Evolutionary conservation across 2,888 invertebrate species (phyloP), one percentile per base, ranked within the genome.

Genomic region (Caenorhabditis sulstoni): DNA sequence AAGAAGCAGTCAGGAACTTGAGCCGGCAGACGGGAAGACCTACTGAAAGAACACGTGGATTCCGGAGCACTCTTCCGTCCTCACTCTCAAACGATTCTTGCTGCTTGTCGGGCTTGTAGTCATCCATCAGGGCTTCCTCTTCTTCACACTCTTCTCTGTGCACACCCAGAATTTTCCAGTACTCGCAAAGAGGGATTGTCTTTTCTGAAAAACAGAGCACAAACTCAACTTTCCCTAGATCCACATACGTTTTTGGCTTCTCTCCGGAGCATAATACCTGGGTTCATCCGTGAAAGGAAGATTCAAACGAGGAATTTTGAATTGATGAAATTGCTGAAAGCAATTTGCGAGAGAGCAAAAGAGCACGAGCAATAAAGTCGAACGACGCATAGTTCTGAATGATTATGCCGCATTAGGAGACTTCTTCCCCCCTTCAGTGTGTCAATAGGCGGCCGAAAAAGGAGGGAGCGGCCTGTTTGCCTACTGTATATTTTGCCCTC

Each of bases 401-500:
- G 61, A 62, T 53, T 52, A 23, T 53, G 45, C 22, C 35, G 18
- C 55, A 23, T 47, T 50, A 45, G 53, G 29, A n/a, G 29, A 8
- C 14, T 16, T 4, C 50, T 20, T 23, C 29, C 7, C 29, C 7
- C 29, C 29, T 8, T 22, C 16, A 67, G 58, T 71, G 61, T 37
- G 70, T 71, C 61, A 71, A 71, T 55, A 71, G 16, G 23, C 12
- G 45, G 39, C 20, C 39, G 41, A 23, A n/a, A 29, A n/a, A 14
- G 29, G 39, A 45, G 39, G 29, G 29, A 59, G 53, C 16, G 62
- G 20, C 20, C 41, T 71, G 47, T 62, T 64, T 62, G 41, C 47
- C 39, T 75, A 47, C 47, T 57, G 55, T 64, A 52, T 71, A 91
- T 96, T 78, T 93, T 94, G 79, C 67, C 83, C 37, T 29, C 29